Base-by-base conservation (phyloP, 2,888 invertebrate species). In the Operophtera brumata region DNA sequence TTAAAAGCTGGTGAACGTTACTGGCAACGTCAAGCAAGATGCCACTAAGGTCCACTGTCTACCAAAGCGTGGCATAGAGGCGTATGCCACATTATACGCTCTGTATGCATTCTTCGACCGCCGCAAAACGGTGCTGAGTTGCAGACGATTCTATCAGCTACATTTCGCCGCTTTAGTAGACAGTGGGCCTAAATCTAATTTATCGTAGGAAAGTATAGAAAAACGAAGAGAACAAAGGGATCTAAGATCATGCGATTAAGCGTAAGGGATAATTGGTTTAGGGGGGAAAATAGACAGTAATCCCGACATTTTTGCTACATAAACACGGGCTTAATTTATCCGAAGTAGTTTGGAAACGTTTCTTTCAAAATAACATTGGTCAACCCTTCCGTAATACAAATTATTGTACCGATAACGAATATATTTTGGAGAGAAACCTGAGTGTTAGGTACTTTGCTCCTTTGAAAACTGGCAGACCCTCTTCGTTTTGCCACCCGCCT, bases 1-100 rank as follows among this genome's bases (percentile, higher is more conserved):
- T 78, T 78, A 78, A 83, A 86, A 87, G 88, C 87, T 66, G 58
- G 82, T 85, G 84, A 74, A 71, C 69, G 72, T 78, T 76, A 77
- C 66, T 61, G 62, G 62, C 70, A 69, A 62, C 62, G 54, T 65
- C 63, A 76, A 73, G 71, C 75, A 52, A 61, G 59, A 62, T 66
- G 66, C 61, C 57, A 53, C 48, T 48, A 47, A 47, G 35, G 37
- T 40, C 56, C 47, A 26, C 39, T 36, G 14, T 47, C 47, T 11
- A 56, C 40, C 39, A 20, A 50, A 55, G 47, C 64, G 35, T 12
- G 11, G 35, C 36, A 7, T 13, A 3, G 6, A 6, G 34, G n/a
- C 11, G 30, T 10, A 30, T 10, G 30, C 20, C 20, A 3, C 20
- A 20, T 20, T 3, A 20, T n/a, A n/a, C n/a, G n/a, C 20, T 2